A percentile compares a stretch with the other conserved stretches of the same genome.
Evolutionary conservation across 1,140 invertebrate species (phyloP).

Genomic region (Dinothrombium tinctorium): DNA sequence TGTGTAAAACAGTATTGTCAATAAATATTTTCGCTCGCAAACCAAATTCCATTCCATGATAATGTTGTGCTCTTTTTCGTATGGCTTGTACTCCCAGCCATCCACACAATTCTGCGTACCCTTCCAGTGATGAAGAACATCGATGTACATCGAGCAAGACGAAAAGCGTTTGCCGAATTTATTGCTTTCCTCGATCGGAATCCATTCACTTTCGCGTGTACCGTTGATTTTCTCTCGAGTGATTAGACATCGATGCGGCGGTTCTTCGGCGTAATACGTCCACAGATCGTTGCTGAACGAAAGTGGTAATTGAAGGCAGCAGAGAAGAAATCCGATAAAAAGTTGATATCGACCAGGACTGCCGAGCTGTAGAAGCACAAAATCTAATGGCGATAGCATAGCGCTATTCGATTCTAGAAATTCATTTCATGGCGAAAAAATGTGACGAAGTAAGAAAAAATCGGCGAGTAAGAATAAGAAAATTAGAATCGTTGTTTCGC

Average conservation of each 20-base stretch:
- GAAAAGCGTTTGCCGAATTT: conserved; percentile 9
- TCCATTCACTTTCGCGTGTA: conserved; percentile 7
- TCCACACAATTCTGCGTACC: conserved; percentile 17
- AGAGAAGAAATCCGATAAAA: conserved; percentile 22
- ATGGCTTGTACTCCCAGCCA: conserved; percentile 19
- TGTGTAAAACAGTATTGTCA: conserved; percentile 22
- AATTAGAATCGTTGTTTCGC: too few species aligned
- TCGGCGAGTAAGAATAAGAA: too few species aligned
- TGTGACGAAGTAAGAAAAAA: too few species aligned
- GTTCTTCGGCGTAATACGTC: conserved; percentile 23
- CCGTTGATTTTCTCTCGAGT: neutral
- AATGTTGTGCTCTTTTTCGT: conserved; percentile 18
- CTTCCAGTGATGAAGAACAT: conserved; percentile 15
- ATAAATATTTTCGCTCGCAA: conserved; percentile 25
- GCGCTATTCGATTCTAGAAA: too few species aligned
- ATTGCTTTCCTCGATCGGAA: conserved; percentile 10
- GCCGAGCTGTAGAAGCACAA: conserved; percentile 16
- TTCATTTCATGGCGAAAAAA: too few species aligned
- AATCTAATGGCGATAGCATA: too few species aligned
- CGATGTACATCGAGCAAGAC: conserved; percentile 17
- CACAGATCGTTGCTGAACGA: conserved; percentile 24
- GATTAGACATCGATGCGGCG: conserved; percentile 26
- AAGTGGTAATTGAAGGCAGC: conserved; percentile 26
- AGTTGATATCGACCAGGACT: conserved; percentile 24
- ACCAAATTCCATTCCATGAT: conserved; percentile 26